Evolutionary conservation across 1,140 invertebrate genomes (phyloP), one percentile per base, ranked within the genome.

Genomic region (Gonioctena quinquepunctata): DNA sequence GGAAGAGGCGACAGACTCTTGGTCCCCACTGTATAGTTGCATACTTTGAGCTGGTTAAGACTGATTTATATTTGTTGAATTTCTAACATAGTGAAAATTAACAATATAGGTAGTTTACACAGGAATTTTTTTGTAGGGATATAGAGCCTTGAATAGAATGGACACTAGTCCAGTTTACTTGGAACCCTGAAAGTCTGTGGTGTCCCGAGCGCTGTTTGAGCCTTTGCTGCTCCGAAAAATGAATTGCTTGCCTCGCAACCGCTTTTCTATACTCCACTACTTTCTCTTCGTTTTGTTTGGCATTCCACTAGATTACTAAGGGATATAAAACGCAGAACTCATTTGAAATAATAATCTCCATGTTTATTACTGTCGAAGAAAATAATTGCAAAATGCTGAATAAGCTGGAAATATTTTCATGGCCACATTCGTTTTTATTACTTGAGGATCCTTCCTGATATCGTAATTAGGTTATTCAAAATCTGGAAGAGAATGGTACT

Each of bases 221-320:
- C 33, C 33, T 42, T 42, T 42, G 33, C 33, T n/a, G 33, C 33
- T 42, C 33, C 33, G 33, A 42, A 21, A 56, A 56, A 56, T 23
- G 52, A 56, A 56, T 7, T 19, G 22, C 16, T 56, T 23, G 22
- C 22, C 22, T 23, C 21, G 22, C 52, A 56, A 56, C 52, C 16
- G 52, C 52, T 56, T 56, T 42, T 56, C 21, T 23, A 19, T 56
- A 23, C 22, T 56, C 22, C 8, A 56, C 52, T 56, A 21, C 52
- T 56, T 23, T 56, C 52, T 23, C 52, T 56, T 56, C 52, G 18
- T 56, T 56, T 23, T 56, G 21, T 56, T 56, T 56, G 52, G 18
- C 52, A n/a, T 56, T 56, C 18, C 22, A 56, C 52, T 56, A 56
- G 18, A 23, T 56, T 56, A 56, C 22, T 23, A 19, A 11, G 13